A percentile compares a stretch with the other conserved stretches of the same genome.
Conservation (phyloP, 2,113 vertebrate genomes). For the Triplophysa tibetana region DNA sequence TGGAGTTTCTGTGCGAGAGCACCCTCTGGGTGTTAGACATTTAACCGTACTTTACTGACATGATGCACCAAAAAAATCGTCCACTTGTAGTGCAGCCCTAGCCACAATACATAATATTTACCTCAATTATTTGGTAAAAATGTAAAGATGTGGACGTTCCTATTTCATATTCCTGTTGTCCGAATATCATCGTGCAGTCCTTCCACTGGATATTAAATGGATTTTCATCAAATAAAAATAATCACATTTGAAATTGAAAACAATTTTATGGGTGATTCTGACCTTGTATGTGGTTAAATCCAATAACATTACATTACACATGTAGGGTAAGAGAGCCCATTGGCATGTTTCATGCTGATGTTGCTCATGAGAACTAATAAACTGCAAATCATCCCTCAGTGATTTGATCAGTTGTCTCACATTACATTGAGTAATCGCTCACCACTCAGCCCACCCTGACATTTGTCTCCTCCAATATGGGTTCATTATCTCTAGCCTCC, state of each 20-base stretch:
- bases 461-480: conserved; percentile 49
- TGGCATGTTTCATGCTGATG: conserved; percentile 31
- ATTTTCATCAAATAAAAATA: not conserved
- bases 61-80: too few species aligned
- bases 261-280: not conserved
- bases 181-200: not conserved
- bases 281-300: conserved; percentile 11
- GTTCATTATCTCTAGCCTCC: conserved; percentile 51
- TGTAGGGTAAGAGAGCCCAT: not conserved
- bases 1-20: too few species aligned
- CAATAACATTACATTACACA: not conserved
- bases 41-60: too few species aligned
- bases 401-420: conserved; percentile 42
- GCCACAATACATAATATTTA: too few species aligned
- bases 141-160: too few species aligned
- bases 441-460: conserved; percentile 38
- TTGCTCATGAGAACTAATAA: conserved; percentile 33
- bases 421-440: conserved; percentile 27
- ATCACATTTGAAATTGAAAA: not conserved
- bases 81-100: too few species aligned
- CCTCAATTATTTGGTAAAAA: too few species aligned
- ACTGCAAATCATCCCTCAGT: conserved; percentile 34
- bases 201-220: not conserved
- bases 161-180: not conserved
- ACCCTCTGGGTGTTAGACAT: too few species aligned